Conservation (phyloP, 2,113 vertebrate species). For the Tyto alba region DNA sequence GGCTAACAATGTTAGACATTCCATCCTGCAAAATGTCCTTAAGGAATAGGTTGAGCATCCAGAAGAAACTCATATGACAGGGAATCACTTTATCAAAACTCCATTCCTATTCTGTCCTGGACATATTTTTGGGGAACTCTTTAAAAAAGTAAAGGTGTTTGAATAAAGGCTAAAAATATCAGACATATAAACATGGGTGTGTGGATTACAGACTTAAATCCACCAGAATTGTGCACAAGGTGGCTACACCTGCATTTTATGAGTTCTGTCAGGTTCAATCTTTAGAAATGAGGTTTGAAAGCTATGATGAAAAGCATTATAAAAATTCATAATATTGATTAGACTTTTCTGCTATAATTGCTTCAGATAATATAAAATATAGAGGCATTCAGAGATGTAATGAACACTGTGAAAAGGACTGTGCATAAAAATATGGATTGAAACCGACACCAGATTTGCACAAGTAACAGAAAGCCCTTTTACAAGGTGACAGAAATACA, state of each 20-base stretch:
- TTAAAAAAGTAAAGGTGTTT: background rate
- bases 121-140: background rate
- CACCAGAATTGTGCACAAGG: background rate
- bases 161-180: background rate
- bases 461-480: background rate
- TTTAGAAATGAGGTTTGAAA: background rate
- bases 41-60: background rate
- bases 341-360: background rate
- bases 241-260: background rate
- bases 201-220: background rate
- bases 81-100: background rate
- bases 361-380: background rate
- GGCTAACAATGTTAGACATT: background rate
- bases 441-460: constrained; percentile 4
- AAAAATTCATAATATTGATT: constrained; percentile 1
- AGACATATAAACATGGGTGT: background rate
- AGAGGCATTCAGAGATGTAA: background rate
- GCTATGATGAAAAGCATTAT: background rate
- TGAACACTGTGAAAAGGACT: background rate
- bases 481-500: background rate
- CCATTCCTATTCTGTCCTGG: background rate
- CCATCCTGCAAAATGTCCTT: background rate
- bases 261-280: background rate
- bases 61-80: background rate
- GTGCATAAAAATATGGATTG: background rate